A percentile compares a stretch with the other conserved stretches of the same genome.
These are phyloP conservation scores for Drosophila nigromelanica DNA, from an alignment of 1,140 invertebrate species.

Conservation along the genomic window DNA sequence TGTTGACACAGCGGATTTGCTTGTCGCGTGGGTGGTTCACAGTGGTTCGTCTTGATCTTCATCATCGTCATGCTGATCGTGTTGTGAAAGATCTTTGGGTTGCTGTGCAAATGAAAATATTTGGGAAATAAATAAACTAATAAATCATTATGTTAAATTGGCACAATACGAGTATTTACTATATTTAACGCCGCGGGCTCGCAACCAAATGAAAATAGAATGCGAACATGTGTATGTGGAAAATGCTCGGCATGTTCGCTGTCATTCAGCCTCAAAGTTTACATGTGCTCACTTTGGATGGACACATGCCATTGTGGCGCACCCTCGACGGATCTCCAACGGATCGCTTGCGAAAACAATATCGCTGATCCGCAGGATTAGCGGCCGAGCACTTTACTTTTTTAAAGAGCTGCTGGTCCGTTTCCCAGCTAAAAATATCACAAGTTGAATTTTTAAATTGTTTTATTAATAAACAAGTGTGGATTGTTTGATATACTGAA, in stretches of 20 bases:
- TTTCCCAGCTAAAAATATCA: slow-evolving; percentile 8
- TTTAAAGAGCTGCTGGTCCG: slow-evolving; percentile 2
- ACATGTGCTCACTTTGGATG: slow-evolving; percentile 49
- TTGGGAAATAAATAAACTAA: slow-evolving; percentile 77
- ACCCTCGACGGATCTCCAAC: background rate
- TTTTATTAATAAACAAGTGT: slow-evolving; percentile 1
- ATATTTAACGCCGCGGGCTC: slow-evolving; percentile 57
- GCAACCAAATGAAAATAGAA: slow-evolving; percentile 70
- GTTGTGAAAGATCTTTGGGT: slow-evolving; percentile 65
- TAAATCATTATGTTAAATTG: slow-evolving; percentile 82
- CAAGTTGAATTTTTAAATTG: background rate
- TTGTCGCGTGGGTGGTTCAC: slow-evolving; percentile 48
- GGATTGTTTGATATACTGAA: background rate
- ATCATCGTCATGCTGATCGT: slow-evolving; percentile 13
- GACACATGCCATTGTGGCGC: slow-evolving; percentile 52
- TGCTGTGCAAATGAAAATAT: slow-evolving; percentile 63
- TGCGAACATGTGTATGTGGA: slow-evolving; percentile 71
- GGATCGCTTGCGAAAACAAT: slow-evolving; percentile 37
- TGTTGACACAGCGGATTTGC: slow-evolving; percentile 72
- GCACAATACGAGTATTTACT: slow-evolving; percentile 57
- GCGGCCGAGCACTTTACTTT: background rate
- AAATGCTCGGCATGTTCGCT: slow-evolving; percentile 71
- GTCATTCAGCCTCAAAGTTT: slow-evolving; percentile 62
- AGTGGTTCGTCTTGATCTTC: slow-evolving; percentile 21
- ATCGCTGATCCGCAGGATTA: slow-evolving; percentile 39